A percentile compares a stretch with the other conserved stretches of the same genome.
phyloP scores from a whole-genome alignment of 2,113 vertebrate species.

The Pedetes capensis region DNA sequence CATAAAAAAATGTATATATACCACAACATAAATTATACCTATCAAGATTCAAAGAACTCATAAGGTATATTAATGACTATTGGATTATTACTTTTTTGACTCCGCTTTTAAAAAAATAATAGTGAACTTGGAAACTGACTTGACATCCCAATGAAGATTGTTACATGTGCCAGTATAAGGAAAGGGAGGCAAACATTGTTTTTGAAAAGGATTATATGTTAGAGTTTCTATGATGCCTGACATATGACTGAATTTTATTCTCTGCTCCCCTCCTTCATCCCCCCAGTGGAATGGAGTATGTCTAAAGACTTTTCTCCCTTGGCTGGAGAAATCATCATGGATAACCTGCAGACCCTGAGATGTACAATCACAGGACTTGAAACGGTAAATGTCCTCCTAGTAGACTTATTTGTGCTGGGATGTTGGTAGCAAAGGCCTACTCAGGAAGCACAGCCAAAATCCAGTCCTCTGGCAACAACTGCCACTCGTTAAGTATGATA shows the following conservation, averaged over 20 bases:
- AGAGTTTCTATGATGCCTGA: slow-evolving; percentile 17
- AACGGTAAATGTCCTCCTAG: slow-evolving; percentile 84
- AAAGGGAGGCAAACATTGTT: neutral
- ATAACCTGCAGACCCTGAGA: slow-evolving; percentile 90
- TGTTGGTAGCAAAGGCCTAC: slow-evolving; percentile 74
- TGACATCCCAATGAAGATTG: neutral
- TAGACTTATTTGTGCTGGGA: neutral
- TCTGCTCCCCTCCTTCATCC: neutral
- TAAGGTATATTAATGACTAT: neutral
- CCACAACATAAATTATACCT: neutral
- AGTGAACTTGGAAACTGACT: slow-evolving; percentile 13
- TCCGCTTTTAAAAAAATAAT: neutral
- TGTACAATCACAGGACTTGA: slow-evolving; percentile 90
- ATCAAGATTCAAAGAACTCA: neutral
- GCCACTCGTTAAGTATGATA: slow-evolving; percentile 81
- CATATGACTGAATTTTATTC: slow-evolving; percentile 48
- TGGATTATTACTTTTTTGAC: neutral
- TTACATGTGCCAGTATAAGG: neutral
- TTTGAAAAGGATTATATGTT: slow-evolving; percentile 10
- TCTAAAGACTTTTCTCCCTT: slow-evolving; percentile 92
- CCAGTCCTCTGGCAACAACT: slow-evolving; percentile 79
- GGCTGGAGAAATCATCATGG: slow-evolving; percentile 90
- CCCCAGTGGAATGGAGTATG: slow-evolving; percentile 94
- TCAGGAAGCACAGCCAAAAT: slow-evolving; percentile 63
- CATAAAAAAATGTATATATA: neutral